These are phyloP conservation scores for Etheostoma cragini DNA, from an alignment of 2,113 vertebrate genomes.

Conservation along the genomic window DNA sequence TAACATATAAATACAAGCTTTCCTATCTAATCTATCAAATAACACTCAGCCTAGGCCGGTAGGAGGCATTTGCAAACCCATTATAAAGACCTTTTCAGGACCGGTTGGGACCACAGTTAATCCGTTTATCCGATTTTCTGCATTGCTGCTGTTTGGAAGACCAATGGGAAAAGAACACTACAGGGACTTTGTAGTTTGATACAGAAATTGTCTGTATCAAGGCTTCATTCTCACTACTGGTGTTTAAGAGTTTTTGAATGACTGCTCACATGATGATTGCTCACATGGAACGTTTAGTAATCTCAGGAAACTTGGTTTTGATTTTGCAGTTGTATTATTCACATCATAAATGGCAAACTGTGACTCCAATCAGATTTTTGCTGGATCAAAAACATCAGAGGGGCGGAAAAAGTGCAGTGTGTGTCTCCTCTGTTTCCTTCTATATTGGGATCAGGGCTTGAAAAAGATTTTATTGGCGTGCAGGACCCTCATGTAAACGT, in stretches of 20 bases:
- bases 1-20: constrained; percentile 6
- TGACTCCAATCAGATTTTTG: not conserved
- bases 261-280: not conserved
- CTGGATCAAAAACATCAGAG: constrained; percentile 4
- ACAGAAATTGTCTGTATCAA: constrained; percentile 15
- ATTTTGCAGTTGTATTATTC: not conserved
- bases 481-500: constrained; percentile 63
- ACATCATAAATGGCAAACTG: not conserved
- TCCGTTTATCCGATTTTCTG: constrained; percentile 70
- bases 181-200: constrained; percentile 22
- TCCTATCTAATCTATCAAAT: constrained; percentile 20
- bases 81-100: constrained; percentile 49
- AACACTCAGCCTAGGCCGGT: constrained; percentile 17
- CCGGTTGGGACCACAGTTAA: constrained; percentile 53
- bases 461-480: constrained; percentile 57
- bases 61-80: constrained; percentile 43
- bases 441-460: constrained; percentile 32
- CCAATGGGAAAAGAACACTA: constrained; percentile 20
- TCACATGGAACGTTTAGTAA: not conserved
- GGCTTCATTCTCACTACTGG: not conserved
- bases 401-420: not conserved
- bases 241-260: not conserved
- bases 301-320: not conserved
- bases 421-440: constrained; percentile 29
- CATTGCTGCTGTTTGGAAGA: constrained; percentile 49